Evolutionary conservation across 1,140 invertebrate species (phyloP).

Genomic region (Diorhabda sublineata): DNA sequence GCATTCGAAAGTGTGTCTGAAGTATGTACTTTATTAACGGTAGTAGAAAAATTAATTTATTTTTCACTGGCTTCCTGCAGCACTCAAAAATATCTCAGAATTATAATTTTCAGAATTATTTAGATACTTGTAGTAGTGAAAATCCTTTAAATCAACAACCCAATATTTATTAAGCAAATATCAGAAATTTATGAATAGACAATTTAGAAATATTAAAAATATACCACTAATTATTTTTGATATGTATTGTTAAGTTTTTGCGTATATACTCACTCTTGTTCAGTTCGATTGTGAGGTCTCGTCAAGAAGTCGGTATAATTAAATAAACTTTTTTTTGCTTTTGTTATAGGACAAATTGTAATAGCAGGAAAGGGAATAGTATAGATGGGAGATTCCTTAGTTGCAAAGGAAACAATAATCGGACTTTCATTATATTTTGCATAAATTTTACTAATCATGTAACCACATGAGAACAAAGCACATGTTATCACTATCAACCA

Average conservation of each 20-base stretch:
- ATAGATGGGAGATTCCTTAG: conserved; percentile 52
- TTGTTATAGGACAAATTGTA: conserved; percentile 53
- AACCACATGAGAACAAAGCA: conserved; percentile 48
- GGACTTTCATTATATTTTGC: conserved; percentile 53
- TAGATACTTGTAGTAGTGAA: too few relatives aligned
- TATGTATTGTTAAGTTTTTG: conserved; percentile 38
- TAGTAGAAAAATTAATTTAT: too few relatives aligned
- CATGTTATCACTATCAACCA: conserved; percentile 50
- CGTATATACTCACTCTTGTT: conserved; percentile 50
- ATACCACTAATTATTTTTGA: not conserved
- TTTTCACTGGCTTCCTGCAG: too few relatives aligned
- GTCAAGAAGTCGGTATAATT: conserved; percentile 43
- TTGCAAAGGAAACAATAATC: conserved; percentile 56
- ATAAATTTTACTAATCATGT: conserved; percentile 51
- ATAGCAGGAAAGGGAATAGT: conserved; percentile 55
- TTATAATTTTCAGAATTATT: too few relatives aligned
- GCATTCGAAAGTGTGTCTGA: too few relatives aligned
- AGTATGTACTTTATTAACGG: too few relatives aligned
- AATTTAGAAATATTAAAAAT: not conserved
- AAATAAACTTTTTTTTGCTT: conserved; percentile 38
- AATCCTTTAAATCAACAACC: too few relatives aligned
- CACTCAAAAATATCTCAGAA: too few relatives aligned
- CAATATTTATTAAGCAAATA: not conserved
- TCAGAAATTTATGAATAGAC: not conserved
- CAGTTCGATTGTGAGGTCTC: conserved; percentile 8